Evolutionary conservation across 2,888 invertebrate species (phyloP).

Genomic region (Hololepta plana): DNA sequence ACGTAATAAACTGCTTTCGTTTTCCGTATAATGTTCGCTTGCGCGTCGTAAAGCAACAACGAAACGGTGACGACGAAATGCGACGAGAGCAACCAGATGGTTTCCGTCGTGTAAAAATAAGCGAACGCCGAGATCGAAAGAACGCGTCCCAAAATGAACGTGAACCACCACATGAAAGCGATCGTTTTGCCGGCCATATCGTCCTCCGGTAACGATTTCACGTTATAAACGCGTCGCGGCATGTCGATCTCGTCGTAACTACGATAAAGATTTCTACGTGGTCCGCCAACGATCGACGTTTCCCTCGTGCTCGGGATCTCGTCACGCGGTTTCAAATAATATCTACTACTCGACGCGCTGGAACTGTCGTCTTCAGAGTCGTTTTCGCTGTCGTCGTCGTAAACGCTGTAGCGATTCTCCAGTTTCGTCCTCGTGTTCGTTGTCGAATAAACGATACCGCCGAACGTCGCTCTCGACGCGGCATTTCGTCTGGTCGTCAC

Average conservation of each 20-base stretch:
- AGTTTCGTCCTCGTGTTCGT: too few relatives aligned
- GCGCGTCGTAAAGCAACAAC: constrained; percentile 45
- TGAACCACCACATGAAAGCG: constrained; percentile 59
- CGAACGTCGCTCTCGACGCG: too few relatives aligned
- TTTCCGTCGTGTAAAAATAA: constrained; percentile 42
- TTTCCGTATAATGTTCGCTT: constrained; percentile 28
- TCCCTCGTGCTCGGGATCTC: too few relatives aligned
- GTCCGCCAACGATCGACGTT: constrained; percentile 15
- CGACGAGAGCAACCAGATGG: constrained; percentile 36
- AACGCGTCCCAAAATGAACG: constrained; percentile 53
- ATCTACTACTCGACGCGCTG: too few relatives aligned
- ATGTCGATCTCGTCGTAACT: constrained; percentile 15
- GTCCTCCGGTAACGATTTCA: constrained; percentile 54
- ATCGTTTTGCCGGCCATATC: constrained; percentile 50
- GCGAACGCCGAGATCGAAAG: constrained; percentile 51
- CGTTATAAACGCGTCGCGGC: constrained; percentile 24
- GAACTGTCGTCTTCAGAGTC: too few relatives aligned
- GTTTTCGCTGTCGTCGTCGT: too few relatives aligned
- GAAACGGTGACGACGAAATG: constrained; percentile 50
- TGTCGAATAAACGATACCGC: too few relatives aligned
- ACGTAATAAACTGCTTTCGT: constrained; percentile 37
- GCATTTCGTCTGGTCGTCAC: constrained; percentile 1
- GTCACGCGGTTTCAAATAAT: too few relatives aligned
- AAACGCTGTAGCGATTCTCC: too few relatives aligned
- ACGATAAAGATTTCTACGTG: constrained; percentile 10